Evolutionary conservation across 2,113 vertebrate genomes (phyloP).

Genomic region (Xyrauchen texanus): DNA sequence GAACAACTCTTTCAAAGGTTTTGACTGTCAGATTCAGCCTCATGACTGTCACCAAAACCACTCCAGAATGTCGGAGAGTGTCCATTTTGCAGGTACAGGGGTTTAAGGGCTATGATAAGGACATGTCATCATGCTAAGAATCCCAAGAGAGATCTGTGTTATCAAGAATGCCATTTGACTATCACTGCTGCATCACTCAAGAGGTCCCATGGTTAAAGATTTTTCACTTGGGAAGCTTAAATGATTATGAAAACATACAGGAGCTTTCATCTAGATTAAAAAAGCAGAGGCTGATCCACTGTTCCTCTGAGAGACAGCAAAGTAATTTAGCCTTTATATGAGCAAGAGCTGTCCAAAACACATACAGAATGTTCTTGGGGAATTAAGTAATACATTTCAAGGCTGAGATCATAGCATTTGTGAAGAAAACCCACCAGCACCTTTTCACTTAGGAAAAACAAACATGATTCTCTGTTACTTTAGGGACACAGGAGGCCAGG

Average conservation of each 20-base stretch:
- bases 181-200: constrained; percentile 14
- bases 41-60: constrained; percentile 2
- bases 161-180: constrained; percentile 24
- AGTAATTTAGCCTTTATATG: constrained; percentile 49
- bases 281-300: background rate
- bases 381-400: constrained; percentile 23
- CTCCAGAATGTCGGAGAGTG: constrained; percentile 30
- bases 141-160: constrained; percentile 25
- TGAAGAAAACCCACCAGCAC: constrained; percentile 32
- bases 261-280: constrained; percentile 42
- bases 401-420: constrained; percentile 31
- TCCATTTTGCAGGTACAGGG: constrained; percentile 17
- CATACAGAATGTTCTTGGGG: constrained; percentile 24
- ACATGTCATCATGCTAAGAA: constrained; percentile 5
- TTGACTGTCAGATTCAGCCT: constrained; percentile 25
- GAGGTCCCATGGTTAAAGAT: constrained; percentile 19
- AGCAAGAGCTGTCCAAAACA: constrained; percentile 42
- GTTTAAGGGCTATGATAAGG: constrained; percentile 23
- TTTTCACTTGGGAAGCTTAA: constrained; percentile 37
- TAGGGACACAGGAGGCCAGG: constrained; percentile 24
- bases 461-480: constrained; percentile 43
- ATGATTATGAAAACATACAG: constrained; percentile 49
- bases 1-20: constrained; percentile 14
- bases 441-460: constrained; percentile 45
- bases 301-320: constrained; percentile 30